Evolutionary conservation across 30 jellyfish, hydroid and myxozoan species (phyloP).

Genomic region (Haliclystus octoradiatus): DNA sequence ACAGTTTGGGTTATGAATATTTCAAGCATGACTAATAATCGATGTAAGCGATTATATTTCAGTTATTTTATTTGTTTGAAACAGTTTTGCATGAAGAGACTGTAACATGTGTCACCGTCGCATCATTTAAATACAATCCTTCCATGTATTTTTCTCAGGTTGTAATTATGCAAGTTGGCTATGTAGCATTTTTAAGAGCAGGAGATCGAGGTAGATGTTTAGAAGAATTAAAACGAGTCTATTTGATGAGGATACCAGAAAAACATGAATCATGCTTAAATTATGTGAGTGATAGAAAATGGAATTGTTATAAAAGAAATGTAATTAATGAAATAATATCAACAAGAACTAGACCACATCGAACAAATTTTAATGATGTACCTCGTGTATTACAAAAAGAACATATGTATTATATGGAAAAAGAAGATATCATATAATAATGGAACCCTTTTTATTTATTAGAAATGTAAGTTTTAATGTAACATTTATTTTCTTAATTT

Average conservation of each 20-base stretch:
- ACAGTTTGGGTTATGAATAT: too few relatives aligned
- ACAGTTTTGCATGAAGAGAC: too few relatives aligned
- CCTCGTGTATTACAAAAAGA: neutral
- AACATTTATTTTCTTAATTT: too few relatives aligned
- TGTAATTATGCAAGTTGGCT: conserved; percentile 47
- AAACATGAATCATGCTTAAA: conserved; percentile 22
- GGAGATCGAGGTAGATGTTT: conserved; percentile 23
- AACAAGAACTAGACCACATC: neutral
- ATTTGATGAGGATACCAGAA: conserved; percentile 6
- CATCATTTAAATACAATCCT: too few relatives aligned
- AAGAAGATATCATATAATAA: neutral
- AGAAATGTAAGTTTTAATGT: too few relatives aligned
- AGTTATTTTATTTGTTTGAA: too few relatives aligned
- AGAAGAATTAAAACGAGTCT: conserved; percentile 34
- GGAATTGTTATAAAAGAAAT: conserved; percentile 29
- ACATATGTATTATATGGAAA: neutral
- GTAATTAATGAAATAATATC: conserved; percentile 7
- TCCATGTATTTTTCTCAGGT: too few relatives aligned
- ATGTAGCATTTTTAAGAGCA: conserved; percentile 28
- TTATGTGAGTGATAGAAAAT: conserved; percentile 18
- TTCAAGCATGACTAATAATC: too few relatives aligned
- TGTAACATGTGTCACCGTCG: neutral
- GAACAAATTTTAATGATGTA: neutral
- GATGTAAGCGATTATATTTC: too few relatives aligned
- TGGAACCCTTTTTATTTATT: too few relatives aligned